Evolutionary conservation across 92 coral and sea anemone species (phyloP).

Genomic region (Zoanthus sansibaricus): DNA sequence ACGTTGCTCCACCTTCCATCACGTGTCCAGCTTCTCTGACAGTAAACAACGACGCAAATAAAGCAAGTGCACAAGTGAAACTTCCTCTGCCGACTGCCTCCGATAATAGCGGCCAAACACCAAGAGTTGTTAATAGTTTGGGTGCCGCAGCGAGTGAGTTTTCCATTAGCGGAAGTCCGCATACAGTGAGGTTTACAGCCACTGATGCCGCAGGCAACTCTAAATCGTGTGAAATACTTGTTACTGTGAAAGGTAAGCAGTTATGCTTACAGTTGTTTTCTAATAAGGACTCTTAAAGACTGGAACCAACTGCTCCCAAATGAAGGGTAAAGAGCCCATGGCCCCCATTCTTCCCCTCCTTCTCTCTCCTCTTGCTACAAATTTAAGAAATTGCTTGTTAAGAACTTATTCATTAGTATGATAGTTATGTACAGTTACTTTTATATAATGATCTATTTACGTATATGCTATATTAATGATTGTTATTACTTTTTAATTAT

Average conservation of each 20-base stretch:
- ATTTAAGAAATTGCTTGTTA: no score
- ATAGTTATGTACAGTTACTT: no score
- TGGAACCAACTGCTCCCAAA: no score
- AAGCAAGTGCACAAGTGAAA: slow-evolving; percentile 65
- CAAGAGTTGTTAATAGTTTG: slow-evolving; percentile 68
- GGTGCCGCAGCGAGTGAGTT: slow-evolving; percentile 73
- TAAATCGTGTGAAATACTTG: slow-evolving; percentile 70
- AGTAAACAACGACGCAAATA: slow-evolving; percentile 76
- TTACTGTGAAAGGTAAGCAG: slow-evolving; percentile 80
- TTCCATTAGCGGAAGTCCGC: slow-evolving; percentile 57
- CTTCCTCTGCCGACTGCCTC: slow-evolving; percentile 72
- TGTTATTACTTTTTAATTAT: no score
- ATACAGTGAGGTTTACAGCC: slow-evolving; percentile 85
- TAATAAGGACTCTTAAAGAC: no score
- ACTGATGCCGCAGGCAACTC: slow-evolving; percentile 83
- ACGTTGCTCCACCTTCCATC: slow-evolving; percentile 76
- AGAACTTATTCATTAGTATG: no score
- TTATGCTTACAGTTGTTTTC: no score
- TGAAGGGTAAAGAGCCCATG: no score
- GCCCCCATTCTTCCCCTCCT: no score
- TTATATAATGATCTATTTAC: no score
- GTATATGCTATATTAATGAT: no score
- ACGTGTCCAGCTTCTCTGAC: slow-evolving; percentile 72
- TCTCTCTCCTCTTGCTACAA: no score
- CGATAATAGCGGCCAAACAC: slow-evolving; percentile 89